Evolutionary conservation across 1,140 invertebrate genomes (phyloP), one percentile per base, ranked within the genome.

Genomic region (Conopomorpha cramerella): DNA sequence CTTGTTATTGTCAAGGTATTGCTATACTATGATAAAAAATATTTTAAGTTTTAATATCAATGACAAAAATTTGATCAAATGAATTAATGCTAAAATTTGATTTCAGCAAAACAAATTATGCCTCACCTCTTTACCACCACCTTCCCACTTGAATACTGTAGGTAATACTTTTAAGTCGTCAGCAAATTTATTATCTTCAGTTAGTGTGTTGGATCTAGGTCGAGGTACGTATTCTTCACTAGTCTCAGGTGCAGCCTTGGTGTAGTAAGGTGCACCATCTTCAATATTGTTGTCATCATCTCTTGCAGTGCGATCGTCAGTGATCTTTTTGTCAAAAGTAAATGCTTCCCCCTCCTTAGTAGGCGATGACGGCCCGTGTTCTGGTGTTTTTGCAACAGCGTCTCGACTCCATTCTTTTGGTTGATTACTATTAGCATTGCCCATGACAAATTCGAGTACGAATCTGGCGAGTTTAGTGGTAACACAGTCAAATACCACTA

Each of bases 121-220:
- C 14, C 6, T 30, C 34, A 76, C 73, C 72, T 93, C 85, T 72
- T 95, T 96, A n/a, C 94, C 95, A 29, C 93, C 94, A 25, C 93
- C 92, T 78, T 94, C 91, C 92, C 92, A 95, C 67, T 96, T 95
- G 58, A 98, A 95, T n/a, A 98, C 94, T 17, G 95, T 97, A 2
- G 95, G 95, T 43, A 96, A 79, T 12, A 90, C 88, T 71, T 88
- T 86, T 35, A 78, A 63, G 31, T 68, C 74, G 38, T 58, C 73
- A 34, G 42, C 52, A 39, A 48, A 52, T 63, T 84, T 80, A 46
- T 78, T 83, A 35, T 81, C 83, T 54, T 86, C 85, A 8, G 86
- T 86, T 11, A 88, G 81, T 23, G 88, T 89, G 43, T 86, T 87
- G 11, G 88, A 86, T 36, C 87, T 77, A 38, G 84, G 86, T 19